A percentile compares a stretch with the other conserved stretches of the same genome.
Conservation (phyloP, 1,140 invertebrate genomes). For the Bombus consobrinus region DNA sequence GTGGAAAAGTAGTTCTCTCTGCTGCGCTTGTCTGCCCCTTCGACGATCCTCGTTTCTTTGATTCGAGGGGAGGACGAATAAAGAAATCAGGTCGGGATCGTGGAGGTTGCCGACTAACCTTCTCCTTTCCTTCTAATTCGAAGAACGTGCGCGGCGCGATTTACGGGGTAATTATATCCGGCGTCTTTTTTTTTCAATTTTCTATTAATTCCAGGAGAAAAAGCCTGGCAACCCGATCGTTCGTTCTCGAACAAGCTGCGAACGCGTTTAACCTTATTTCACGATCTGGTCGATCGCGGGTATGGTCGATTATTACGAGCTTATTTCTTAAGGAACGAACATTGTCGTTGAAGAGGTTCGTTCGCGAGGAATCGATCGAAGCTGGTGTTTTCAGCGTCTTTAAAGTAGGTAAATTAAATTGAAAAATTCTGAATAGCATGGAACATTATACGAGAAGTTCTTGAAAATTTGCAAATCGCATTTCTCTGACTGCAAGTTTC, state of each 20-base stretch:
- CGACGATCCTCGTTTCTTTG: background rate
- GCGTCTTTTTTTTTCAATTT: background rate
- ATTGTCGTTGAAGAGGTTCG: background rate
- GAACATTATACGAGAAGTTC: background rate
- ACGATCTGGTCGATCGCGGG: background rate
- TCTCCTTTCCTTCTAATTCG: background rate
- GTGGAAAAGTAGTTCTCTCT: conserved; percentile 39
- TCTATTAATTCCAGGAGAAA: background rate
- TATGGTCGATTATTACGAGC: background rate
- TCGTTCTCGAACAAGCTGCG: background rate
- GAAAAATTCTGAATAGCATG: background rate
- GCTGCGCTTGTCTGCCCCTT: background rate
- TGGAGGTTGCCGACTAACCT: background rate
- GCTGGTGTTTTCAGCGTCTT: background rate
- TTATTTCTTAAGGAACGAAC: too few species aligned
- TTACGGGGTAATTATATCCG: conserved; percentile 21
- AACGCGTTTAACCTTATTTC: background rate
- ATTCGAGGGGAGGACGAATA: conserved; percentile 7
- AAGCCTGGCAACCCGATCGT: background rate
- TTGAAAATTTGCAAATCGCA: background rate
- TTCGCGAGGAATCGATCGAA: background rate
- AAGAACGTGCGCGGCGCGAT: background rate
- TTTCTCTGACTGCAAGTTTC: background rate
- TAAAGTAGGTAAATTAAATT: background rate
- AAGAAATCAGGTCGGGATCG: conserved; percentile 35